Evolutionary conservation across 2,113 vertebrate species (phyloP).

Genomic region (Megaptera novaeangliae): DNA sequence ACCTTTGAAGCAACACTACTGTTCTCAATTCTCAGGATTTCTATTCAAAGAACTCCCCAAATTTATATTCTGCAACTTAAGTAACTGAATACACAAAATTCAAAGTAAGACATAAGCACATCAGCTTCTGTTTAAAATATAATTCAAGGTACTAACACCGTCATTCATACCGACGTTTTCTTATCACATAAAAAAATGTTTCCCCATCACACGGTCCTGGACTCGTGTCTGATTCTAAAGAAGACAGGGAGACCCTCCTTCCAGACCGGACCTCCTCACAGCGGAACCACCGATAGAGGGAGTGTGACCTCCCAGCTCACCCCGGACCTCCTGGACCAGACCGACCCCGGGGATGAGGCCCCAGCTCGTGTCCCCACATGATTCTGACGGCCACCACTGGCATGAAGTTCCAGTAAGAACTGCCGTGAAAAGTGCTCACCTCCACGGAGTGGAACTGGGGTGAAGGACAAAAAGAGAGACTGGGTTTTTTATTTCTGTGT

Average conservation of each 20-base stretch:
- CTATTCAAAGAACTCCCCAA: not conserved
- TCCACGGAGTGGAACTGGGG: accelerated
- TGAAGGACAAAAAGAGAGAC: not conserved
- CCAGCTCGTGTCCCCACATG: not conserved
- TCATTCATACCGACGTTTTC: not conserved
- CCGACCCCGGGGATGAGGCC: not conserved
- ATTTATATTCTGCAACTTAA: not conserved
- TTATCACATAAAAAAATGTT: not conserved
- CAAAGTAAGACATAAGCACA: not conserved
- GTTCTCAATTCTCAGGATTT: not conserved
- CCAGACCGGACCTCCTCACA: too few relatives aligned
- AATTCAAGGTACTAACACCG: not conserved
- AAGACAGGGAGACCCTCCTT: not conserved
- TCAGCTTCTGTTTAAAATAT: not conserved
- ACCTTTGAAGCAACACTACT: not conserved
- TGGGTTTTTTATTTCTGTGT: accelerated
- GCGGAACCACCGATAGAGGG: not conserved
- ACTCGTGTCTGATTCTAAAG: not conserved
- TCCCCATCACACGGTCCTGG: not conserved
- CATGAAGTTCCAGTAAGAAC: not conserved
- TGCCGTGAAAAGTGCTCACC: not conserved
- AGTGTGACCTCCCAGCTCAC: not conserved
- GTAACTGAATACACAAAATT: not conserved
- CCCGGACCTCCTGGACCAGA: not conserved
- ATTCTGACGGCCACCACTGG: too few relatives aligned